These are phyloP conservation scores for Sakesphorus luctuosus DNA, from an alignment of 2,113 vertebrate genomes.

Conservation along the genomic window DNA sequence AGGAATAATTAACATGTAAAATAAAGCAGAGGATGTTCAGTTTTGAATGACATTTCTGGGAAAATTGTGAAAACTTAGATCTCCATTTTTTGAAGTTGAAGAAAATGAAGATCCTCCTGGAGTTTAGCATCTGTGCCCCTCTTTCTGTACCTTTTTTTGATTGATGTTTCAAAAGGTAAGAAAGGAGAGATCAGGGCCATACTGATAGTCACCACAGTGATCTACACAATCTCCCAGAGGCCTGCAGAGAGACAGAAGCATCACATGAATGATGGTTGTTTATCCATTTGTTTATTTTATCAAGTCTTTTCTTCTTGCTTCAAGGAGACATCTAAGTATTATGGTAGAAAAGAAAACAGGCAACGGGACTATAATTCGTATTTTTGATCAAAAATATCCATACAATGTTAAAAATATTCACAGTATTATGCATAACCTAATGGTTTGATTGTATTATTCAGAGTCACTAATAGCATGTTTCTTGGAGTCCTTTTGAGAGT, in stretches of 20 bases:
- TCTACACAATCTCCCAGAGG: neutral
- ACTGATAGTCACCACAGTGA: neutral
- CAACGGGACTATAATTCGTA: neutral
- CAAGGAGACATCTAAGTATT: neutral
- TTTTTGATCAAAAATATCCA: neutral
- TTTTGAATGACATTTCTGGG: neutral
- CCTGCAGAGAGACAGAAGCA: neutral
- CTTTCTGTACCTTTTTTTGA: neutral
- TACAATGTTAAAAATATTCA: neutral
- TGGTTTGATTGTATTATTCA: neutral
- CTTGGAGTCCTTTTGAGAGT: neutral
- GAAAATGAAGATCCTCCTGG: neutral
- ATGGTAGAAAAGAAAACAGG: neutral
- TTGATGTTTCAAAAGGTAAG: neutral
- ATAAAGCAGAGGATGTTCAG: neutral
- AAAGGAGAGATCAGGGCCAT: neutral
- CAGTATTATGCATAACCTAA: neutral
- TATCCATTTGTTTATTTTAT: neutral
- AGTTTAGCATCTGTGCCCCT: neutral
- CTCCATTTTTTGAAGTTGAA: neutral
- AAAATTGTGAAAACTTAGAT: neutral
- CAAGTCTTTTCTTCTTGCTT: neutral
- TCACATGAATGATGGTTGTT: neutral
- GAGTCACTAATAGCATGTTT: neutral
- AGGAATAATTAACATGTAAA: neutral